phyloP scores from a whole-genome alignment of 2,888 invertebrate species.

The Pogonocherus hispidulus region DNA sequence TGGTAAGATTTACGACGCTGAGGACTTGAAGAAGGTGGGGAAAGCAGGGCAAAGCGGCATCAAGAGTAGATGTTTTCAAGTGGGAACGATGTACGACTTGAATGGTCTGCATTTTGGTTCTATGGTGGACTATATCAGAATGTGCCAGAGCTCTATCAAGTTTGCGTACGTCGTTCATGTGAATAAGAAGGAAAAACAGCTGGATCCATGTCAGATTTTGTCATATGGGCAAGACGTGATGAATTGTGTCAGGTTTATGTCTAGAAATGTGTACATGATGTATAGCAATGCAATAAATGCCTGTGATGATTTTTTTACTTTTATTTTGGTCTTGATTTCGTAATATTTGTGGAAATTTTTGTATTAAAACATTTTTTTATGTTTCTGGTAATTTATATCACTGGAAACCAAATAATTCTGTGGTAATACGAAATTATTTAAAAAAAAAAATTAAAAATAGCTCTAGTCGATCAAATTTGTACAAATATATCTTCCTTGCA shows the following conservation, averaged over 20 bases:
- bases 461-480: too few species aligned
- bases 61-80: slow-evolving; percentile 35
- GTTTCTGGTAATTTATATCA: too few species aligned
- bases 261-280: slow-evolving; percentile 45
- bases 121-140: slow-evolving; percentile 48
- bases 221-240: slow-evolving; percentile 45
- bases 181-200: slow-evolving; percentile 34
- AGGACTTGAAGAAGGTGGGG: slow-evolving; percentile 46
- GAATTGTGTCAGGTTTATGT: slow-evolving; percentile 49
- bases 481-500: too few species aligned
- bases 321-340: background rate
- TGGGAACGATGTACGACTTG: slow-evolving; percentile 44
- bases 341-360: too few species aligned
- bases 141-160: slow-evolving; percentile 39
- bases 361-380: too few species aligned
- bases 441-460: too few species aligned
- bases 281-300: slow-evolving; percentile 14
- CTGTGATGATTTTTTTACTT: slow-evolving; percentile 2
- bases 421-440: too few species aligned
- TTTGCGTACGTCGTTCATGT: slow-evolving; percentile 50
- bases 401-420: too few species aligned
- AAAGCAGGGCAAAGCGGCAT: slow-evolving; percentile 40
- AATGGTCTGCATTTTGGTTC: slow-evolving; percentile 48
- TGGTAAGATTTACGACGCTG: slow-evolving; percentile 22
- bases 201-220: slow-evolving; percentile 37